A percentile compares a stretch with the other conserved stretches of the same genome.
These are phyloP conservation scores for Daphoenositta chrysoptera DNA, from an alignment of 2,113 vertebrate genomes.

Conservation along the genomic window DNA sequence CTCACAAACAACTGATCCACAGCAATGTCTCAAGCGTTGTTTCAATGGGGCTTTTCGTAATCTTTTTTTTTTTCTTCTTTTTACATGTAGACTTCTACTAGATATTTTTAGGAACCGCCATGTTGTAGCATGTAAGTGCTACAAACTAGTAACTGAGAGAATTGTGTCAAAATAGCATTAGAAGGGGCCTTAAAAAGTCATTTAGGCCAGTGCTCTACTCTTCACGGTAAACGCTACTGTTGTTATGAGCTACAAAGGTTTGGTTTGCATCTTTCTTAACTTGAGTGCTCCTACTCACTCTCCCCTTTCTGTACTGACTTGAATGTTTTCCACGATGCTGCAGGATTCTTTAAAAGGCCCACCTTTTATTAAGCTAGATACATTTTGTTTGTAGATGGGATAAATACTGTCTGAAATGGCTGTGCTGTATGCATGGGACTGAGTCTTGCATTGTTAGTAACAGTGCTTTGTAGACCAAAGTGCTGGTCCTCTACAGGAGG, in stretches of 20 bases:
- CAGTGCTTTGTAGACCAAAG: not conserved
- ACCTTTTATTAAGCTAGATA: not conserved
- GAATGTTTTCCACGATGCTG: not conserved
- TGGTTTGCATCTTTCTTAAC: not conserved
- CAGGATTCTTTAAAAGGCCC: not conserved
- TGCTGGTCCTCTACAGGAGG: not conserved
- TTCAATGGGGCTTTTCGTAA: not conserved
- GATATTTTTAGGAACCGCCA: not conserved
- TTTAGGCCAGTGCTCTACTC: not conserved
- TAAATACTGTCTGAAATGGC: not conserved
- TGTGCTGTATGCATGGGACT: accelerated
- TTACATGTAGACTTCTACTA: not conserved
- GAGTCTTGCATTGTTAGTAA: not conserved
- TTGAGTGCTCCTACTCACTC: not conserved
- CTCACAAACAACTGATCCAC: not conserved
- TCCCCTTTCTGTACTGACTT: not conserved
- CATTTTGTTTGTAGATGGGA: not conserved
- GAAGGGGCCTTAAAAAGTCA: not conserved
- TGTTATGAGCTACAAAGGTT: not conserved
- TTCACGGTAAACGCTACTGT: not conserved
- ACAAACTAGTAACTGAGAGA: not conserved
- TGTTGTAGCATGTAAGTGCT: not conserved
- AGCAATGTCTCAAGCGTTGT: not conserved
- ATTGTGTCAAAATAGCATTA: not conserved
- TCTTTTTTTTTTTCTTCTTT: not conserved